Evolutionary conservation across 2,888 invertebrate genomes (phyloP).

Genomic region (Cataglyphis albicans): DNA sequence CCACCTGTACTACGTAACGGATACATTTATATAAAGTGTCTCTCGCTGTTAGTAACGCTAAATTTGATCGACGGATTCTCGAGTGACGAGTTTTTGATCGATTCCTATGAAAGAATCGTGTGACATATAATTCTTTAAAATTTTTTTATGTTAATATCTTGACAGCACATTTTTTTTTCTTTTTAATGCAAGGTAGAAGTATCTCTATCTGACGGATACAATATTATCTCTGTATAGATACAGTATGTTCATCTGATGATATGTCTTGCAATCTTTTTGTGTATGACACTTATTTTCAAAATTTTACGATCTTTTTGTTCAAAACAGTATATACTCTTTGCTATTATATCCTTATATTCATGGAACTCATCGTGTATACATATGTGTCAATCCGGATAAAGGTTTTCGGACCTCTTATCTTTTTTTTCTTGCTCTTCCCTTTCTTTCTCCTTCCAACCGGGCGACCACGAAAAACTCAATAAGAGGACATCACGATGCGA

Average conservation of each 20-base stretch:
- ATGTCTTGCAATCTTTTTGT: neutral
- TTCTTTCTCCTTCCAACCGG: neutral
- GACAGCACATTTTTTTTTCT: neutral
- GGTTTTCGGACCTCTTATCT: neutral
- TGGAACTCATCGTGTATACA: neutral
- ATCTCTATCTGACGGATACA: too few species aligned
- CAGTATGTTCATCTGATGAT: neutral
- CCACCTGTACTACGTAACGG: conserved; percentile 56
- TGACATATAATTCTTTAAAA: neutral
- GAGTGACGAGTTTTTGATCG: neutral
- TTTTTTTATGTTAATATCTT: neutral
- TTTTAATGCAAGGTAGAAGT: neutral
- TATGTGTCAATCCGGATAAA: neutral
- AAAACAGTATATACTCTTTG: neutral
- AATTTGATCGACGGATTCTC: neutral
- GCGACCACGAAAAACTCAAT: conserved; percentile 54
- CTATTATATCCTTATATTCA: neutral
- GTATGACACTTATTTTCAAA: neutral
- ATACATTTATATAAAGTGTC: conserved; percentile 37
- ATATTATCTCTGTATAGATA: neutral
- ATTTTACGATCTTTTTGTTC: neutral
- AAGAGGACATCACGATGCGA: conserved; percentile 80
- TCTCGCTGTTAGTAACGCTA: neutral
- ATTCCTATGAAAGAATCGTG: neutral
- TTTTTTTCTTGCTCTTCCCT: neutral